Conservation (phyloP, 2,113 vertebrate genomes). For the Indicator indicator region DNA sequence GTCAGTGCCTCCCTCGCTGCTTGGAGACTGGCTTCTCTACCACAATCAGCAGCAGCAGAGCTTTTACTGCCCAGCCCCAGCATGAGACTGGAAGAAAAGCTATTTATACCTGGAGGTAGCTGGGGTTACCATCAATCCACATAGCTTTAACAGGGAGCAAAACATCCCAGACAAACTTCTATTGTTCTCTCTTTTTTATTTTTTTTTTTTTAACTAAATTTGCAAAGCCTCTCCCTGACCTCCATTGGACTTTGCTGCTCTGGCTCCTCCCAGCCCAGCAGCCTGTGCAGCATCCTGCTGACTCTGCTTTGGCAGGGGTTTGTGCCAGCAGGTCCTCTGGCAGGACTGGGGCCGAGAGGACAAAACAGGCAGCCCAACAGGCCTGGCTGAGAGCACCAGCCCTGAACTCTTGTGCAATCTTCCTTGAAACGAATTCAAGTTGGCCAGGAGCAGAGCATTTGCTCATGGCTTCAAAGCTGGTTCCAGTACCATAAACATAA, state of each 20-base stretch:
- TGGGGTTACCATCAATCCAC: neutral
- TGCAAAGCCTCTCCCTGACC: conserved; percentile 30
- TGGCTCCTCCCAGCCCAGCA: conserved; percentile 18
- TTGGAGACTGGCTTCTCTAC: neutral
- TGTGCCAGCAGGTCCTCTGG: conserved; percentile 43
- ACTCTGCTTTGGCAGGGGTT: neutral
- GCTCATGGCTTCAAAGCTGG: conserved; percentile 45
- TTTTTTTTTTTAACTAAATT: neutral
- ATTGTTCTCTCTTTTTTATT: neutral
- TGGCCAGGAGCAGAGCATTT: conserved; percentile 53
- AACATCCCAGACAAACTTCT: neutral
- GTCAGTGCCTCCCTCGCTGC: neutral
- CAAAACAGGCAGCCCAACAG: conserved; percentile 56
- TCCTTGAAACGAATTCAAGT: conserved; percentile 47
- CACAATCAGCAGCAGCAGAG: neutral
- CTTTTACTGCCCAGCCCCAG: neutral
- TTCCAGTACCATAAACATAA: conserved; percentile 65
- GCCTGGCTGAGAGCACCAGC: conserved; percentile 55
- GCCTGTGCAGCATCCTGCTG: conserved; percentile 47
- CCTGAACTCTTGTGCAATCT: conserved; percentile 65
- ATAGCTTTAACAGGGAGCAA: neutral
- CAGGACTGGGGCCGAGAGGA: conserved; percentile 33
- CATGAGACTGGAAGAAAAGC: neutral
- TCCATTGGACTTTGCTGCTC: conserved; percentile 16
- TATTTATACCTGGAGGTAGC: neutral